phyloP scores from a whole-genome alignment of 2,113 vertebrate genomes.

The Xiphophorus hellerii region DNA sequence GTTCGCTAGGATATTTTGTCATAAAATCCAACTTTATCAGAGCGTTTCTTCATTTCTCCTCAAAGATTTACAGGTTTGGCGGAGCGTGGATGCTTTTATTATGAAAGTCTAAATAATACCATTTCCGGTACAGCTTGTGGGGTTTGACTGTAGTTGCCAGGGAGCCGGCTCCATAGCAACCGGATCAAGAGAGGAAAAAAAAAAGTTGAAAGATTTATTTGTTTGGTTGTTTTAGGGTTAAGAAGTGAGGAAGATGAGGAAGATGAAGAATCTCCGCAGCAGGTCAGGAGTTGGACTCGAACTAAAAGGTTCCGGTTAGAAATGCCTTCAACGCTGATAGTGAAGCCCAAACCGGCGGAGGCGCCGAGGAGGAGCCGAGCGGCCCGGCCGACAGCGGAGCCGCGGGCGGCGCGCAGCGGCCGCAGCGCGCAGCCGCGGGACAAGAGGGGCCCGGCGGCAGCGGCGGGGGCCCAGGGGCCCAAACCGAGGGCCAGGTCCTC shows the following conservation, averaged over 20 bases:
- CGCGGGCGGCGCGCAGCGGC: constrained; percentile 42
- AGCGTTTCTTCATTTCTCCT: not conserved
- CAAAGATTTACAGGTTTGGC: not conserved
- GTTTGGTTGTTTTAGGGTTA: not conserved
- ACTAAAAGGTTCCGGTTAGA: not conserved
- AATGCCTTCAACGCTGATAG: constrained; percentile 54
- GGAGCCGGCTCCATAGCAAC: constrained; percentile 38
- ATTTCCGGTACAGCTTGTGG: too few relatives aligned
- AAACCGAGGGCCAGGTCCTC: constrained; percentile 34
- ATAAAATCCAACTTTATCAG: not conserved
- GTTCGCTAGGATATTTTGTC: too few relatives aligned
- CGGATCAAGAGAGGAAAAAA: not conserved
- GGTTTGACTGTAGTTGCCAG: constrained; percentile 11
- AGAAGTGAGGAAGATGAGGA: constrained; percentile 11
- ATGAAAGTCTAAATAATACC: not conserved
- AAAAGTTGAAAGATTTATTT: constrained; percentile 14
- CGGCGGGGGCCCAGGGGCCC: not conserved
- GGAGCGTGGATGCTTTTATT: constrained; percentile 27
- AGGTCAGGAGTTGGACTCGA: not conserved
- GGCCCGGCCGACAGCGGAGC: constrained; percentile 7
- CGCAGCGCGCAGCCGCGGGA: constrained; percentile 25
- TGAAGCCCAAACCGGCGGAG: constrained; percentile 36
- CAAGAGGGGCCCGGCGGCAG: not conserved
- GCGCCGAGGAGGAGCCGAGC: constrained; percentile 3
- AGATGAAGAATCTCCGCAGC: constrained; percentile 13